phyloP scores from a whole-genome alignment of 2,113 vertebrate genomes.

The Tautogolabrus adspersus region DNA sequence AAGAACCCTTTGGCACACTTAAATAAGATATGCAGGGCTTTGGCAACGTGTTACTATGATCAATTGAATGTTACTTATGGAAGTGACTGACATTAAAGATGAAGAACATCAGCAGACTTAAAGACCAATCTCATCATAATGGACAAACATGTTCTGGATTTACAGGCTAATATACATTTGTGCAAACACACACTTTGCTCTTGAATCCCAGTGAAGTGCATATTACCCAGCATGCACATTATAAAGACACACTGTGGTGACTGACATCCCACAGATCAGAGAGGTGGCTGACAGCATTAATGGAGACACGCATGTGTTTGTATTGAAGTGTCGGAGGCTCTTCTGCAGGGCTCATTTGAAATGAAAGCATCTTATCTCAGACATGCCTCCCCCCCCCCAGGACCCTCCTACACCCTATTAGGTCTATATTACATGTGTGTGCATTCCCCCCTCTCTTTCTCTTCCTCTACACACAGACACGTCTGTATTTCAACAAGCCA shows the following conservation, averaged over 20 bases:
- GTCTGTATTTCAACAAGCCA: conserved; percentile 15
- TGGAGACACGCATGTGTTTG: conserved; percentile 17
- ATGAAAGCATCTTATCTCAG: conserved; percentile 43
- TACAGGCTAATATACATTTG: not conserved
- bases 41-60: not conserved
- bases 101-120: not conserved
- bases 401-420: conserved; percentile 7
- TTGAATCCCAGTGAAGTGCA: not conserved
- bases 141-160: not conserved
- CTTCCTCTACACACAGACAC: conserved; percentile 16
- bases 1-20: not conserved
- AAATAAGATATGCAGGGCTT: not conserved
- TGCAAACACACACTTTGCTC: not conserved
- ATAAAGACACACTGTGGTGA: not conserved
- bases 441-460: not conserved
- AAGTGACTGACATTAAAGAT: not conserved
- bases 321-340: conserved; percentile 9
- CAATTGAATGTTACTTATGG: not conserved
- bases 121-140: not conserved
- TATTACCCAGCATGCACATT: not conserved
- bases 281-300: conserved; percentile 43
- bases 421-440: conserved; percentile 23
- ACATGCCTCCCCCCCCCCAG: conserved; percentile 10
- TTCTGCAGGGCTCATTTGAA: conserved; percentile 48
- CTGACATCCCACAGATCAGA: conserved; percentile 41